Percentiles rank a stretch among this genome's conserved stretches.
Conservation (phyloP, 64 coral and sea anemone species). For the Anthopleura sola region DNA sequence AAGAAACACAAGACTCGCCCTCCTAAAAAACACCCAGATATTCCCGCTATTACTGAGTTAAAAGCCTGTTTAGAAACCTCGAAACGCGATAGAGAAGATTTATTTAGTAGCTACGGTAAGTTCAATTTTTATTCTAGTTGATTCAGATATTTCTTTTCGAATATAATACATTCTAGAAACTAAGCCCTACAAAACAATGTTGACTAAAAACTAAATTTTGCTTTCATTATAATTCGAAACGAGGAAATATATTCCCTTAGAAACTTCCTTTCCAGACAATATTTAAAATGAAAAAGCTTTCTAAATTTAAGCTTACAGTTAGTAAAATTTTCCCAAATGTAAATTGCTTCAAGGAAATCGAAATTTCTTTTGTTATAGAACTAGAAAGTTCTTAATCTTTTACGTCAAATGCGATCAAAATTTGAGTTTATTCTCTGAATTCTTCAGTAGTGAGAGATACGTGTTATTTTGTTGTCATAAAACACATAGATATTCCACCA, state of each 20-base stretch:
- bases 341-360: background rate
- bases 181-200: background rate
- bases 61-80: slow-evolving; percentile 52
- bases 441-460: background rate
- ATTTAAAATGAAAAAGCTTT: background rate
- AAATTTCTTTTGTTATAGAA: background rate
- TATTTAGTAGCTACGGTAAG: slow-evolving; percentile 88
- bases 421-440: background rate
- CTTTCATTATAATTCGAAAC: background rate
- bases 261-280: background rate
- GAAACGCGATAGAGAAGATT: slow-evolving; percentile 51
- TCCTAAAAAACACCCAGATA: slow-evolving; percentile 48
- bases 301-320: background rate
- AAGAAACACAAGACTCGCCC: slow-evolving; percentile 67
- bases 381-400: background rate
- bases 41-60: slow-evolving; percentile 59
- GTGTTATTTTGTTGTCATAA: background rate
- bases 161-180: background rate
- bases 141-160: background rate
- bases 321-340: background rate
- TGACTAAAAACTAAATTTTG: background rate
- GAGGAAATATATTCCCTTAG: background rate
- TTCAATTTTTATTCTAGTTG: background rate
- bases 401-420: background rate
- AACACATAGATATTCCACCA: background rate